Evolutionary conservation across 2,113 vertebrate species (phyloP), one percentile per base, ranked within the genome.

Genomic region (Tragulus kanchil): DNA sequence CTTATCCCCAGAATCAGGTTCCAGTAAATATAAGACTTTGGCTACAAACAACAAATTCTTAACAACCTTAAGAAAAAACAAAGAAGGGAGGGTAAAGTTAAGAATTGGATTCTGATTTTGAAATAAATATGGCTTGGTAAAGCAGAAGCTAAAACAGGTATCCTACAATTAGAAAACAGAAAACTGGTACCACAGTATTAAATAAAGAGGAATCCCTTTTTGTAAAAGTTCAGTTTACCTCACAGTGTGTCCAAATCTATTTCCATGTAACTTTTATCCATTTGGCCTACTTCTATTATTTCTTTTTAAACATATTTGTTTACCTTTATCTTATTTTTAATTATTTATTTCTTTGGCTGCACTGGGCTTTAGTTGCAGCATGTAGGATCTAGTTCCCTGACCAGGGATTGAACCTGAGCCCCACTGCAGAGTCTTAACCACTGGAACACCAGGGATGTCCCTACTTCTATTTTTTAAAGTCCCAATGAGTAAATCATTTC

Each of bases 41-140:
- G 99, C 99, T 17, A 99, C 98, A 19, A 99, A 99, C 94, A 99
- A 98, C 94, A 99, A 98, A 97, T 99, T 99, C 99, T 99, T 99
- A 97, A 99, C 98, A 91, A 99, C 99, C 99, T 99, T 21, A 95
- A 95, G 67, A 25, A 91, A 26, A 16, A 56, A 36, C 36, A 36
- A 36, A 36, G 36, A 36, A 36, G 8, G 36, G 45, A 28, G 78
- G 67, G 94, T 9, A 56, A 23, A 62, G n/a, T 15, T 12, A 42
- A 50, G 23, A 54, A 61, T 10, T 45, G 17, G 58, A 73, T 36
- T 91, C 77, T 85, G 54, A 78, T 52, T 77, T 19, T 64, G 54
- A 81, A 75, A 75, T 45, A 92, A 56, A 85, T 48, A 21, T 31
- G 71, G 78, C 42, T 54, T 28, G 3, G 23, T 69, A 77, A 58